Base-by-base conservation (phyloP, 2,797 vertebrate genomes). In the Pipistrellus pipistrellus region DNA sequence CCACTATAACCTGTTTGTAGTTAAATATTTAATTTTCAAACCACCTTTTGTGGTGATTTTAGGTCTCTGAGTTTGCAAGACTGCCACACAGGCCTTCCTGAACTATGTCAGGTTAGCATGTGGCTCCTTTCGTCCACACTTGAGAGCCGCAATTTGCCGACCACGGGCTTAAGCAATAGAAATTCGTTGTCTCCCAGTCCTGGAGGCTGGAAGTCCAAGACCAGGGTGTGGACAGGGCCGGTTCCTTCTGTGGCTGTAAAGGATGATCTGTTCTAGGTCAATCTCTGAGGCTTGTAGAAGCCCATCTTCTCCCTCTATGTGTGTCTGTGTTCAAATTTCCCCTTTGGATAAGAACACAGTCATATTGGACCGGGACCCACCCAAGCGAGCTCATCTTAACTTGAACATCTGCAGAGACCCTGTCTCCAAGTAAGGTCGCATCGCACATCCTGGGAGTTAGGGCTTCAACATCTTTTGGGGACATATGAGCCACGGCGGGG, bases 141-240 rank as follows among this genome's bases (percentile, higher is more conserved):
- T 51, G 14, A 14, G 14, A 51, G 48, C 48, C 48, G 48, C 48
- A 51, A 48, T 51, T 51, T 51, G 48, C 48, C 13, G 48, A 51
- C 48, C 48, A 51, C 48, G 48, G 0, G 35, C 10, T n/a, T 27
- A 30, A 4, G 3, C 6, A 6, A 0, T 20, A 38, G 82, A 21
- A 4, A 27, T 1, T 1, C 15, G 2, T 15, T 8, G 3, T 4
- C 10, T 0, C 15, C 5, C 27, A 0, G 15, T 23, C 64, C n/a
- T 23, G 55, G 51, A 53, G 59, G 8, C 2, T 3, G 18, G 35
- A 38, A 10, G 66, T 27, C 51, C 0, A 4, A 55, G 66, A 21
- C 21, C 32, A 0, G 69, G 6, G 21, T 8, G 55, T 17, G 0
- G 0, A 30, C 15, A 0, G 18, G 38, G 48, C 25, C 1, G 6